These are phyloP conservation scores for Callopanchax toddi DNA, from an alignment of 2,113 vertebrate genomes.

Conservation along the genomic window DNA sequence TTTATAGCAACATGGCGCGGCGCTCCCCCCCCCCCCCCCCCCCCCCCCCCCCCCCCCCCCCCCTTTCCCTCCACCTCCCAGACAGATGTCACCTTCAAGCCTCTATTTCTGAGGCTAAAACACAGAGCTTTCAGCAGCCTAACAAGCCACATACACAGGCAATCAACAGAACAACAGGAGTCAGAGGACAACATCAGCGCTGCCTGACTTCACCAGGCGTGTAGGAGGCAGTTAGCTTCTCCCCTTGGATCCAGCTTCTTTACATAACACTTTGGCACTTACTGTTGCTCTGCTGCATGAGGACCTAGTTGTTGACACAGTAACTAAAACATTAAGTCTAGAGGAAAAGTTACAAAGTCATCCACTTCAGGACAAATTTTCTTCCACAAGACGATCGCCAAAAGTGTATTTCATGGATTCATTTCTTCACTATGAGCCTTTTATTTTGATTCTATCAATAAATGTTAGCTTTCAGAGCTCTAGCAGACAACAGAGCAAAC, in stretches of 20 bases:
- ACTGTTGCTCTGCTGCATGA: constrained; percentile 31
- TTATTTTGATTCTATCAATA: constrained; percentile 71
- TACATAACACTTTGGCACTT: constrained; percentile 54
- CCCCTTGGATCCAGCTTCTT: constrained; percentile 34
- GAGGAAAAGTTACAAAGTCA: constrained; percentile 32
- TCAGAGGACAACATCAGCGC: constrained; percentile 57
- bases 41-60: constrained; percentile 50
- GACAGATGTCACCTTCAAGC: constrained; percentile 82
- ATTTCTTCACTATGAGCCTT: constrained; percentile 40
- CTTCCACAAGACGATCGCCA: constrained; percentile 26
- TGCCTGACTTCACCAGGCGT: constrained; percentile 39
- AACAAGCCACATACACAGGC: constrained; percentile 60
- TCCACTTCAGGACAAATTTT: constrained; percentile 42
- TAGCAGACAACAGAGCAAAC: constrained; percentile 44
- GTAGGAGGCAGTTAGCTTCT: constrained; percentile 33
- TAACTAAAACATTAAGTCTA: constrained; percentile 44
- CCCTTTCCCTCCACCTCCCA: constrained; percentile 49
- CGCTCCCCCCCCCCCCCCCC: constrained; percentile 49
- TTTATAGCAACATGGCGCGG: constrained; percentile 73
- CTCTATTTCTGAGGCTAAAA: constrained; percentile 73
- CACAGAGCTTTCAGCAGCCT: constrained; percentile 65
- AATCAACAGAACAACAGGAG: constrained; percentile 59
- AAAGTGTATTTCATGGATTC: constrained; percentile 49
- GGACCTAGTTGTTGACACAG: constrained; percentile 47
- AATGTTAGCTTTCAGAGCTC: constrained; percentile 55